Conservation (phyloP, 2,797 vertebrate species). For the Percopsis omiscomaycus region DNA sequence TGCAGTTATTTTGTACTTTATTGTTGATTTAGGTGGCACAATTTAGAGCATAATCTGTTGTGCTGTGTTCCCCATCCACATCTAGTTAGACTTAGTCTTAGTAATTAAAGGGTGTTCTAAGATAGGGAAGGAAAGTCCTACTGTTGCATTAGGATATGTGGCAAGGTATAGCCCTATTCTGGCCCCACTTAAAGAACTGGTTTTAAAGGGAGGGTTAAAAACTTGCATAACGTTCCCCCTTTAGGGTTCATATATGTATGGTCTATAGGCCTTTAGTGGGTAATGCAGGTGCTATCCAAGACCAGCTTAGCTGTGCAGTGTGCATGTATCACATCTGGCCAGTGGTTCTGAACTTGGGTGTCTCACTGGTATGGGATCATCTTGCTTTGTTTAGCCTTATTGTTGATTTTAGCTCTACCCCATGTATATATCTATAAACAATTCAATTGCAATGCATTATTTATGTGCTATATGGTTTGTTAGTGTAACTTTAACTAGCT, state of each 20-base stretch:
- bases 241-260: slow-evolving; percentile 34
- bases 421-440: no score
- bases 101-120: slow-evolving; percentile 3
- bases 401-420: no score
- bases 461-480: no score
- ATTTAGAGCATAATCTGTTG: slow-evolving; percentile 1
- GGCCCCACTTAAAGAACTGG: slow-evolving; percentile 59
- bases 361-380: slow-evolving; percentile 8
- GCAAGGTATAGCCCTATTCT: slow-evolving; percentile 45
- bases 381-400: no score
- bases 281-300: slow-evolving; percentile 8
- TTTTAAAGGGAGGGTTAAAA: slow-evolving; percentile 52
- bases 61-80: background rate
- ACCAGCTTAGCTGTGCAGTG: background rate
- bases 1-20: background rate
- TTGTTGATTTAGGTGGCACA: background rate
- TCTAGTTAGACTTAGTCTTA: background rate
- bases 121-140: slow-evolving; percentile 17
- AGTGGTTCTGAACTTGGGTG: no score
- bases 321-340: no score
- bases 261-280: slow-evolving; percentile 14
- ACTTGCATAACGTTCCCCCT: slow-evolving; percentile 51
- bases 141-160: slow-evolving; percentile 36
- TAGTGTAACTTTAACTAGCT: no score
- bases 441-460: no score